phyloP scores from a whole-genome alignment of 2,797 vertebrate species.

The Sciurus vulgaris region DNA sequence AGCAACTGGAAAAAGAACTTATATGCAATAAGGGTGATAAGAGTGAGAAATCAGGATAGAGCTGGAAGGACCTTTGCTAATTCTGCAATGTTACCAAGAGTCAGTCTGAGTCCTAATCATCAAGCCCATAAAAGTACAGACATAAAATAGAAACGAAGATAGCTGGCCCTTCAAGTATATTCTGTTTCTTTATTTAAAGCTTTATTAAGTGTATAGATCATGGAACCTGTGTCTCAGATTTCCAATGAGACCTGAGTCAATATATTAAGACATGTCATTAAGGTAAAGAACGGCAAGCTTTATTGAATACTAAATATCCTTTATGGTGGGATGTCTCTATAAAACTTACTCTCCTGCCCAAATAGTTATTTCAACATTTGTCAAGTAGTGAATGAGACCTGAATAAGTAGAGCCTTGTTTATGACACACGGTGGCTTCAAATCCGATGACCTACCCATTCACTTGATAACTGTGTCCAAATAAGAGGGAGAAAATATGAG shows the following conservation, averaged over 20 bases:
- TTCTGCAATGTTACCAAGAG: constrained; percentile 32
- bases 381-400: constrained; percentile 43
- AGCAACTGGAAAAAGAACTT: neutral
- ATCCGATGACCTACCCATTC: neutral
- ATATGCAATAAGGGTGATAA: neutral
- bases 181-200: constrained; percentile 77
- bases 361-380: constrained; percentile 57
- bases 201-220: constrained; percentile 81
- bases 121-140: constrained; percentile 56
- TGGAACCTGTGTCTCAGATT: constrained; percentile 57
- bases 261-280: constrained; percentile 71
- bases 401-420: constrained; percentile 31
- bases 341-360: constrained; percentile 44
- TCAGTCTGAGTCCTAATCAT: constrained; percentile 38
- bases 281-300: constrained; percentile 64
- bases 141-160: constrained; percentile 72
- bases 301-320: constrained; percentile 80
- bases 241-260: constrained; percentile 71
- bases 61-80: constrained; percentile 37
- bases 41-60: neutral
- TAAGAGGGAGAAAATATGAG: neutral
- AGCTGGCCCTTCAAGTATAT: constrained; percentile 67
- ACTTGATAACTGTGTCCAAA: neutral
- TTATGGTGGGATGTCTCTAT: constrained; percentile 50
- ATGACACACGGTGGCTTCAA: constrained; percentile 16